A percentile compares a stretch with the other conserved stretches of the same genome.
Evolutionary conservation across 2,888 invertebrate species (phyloP).

Genomic region (Agriotes lineatus): DNA sequence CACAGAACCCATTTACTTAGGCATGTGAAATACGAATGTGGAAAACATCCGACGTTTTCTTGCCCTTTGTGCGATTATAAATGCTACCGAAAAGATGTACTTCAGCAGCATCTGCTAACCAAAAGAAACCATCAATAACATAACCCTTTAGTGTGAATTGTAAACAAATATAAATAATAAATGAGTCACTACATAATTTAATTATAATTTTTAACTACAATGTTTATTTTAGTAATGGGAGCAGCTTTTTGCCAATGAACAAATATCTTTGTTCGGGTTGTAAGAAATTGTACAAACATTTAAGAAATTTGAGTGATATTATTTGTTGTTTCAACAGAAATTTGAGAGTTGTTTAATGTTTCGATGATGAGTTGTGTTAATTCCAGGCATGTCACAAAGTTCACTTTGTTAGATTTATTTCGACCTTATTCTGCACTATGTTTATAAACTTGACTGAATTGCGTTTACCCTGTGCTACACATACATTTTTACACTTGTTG

Average conservation of each 20-base stretch:
- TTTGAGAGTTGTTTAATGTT: too few species aligned
- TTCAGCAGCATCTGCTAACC: neutral
- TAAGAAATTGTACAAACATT: constrained; percentile 15
- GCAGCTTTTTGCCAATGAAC: neutral
- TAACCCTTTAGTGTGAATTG: constrained; percentile 46
- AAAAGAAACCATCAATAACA: constrained; percentile 62
- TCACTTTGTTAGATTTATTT: too few species aligned
- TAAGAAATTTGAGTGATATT: constrained; percentile 3
- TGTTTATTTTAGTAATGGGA: neutral
- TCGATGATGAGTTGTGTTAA: too few species aligned
- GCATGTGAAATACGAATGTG: constrained; percentile 55
- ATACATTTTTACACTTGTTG: too few species aligned
- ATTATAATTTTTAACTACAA: too few species aligned
- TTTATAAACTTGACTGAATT: too few species aligned
- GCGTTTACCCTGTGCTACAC: too few species aligned
- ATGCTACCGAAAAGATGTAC: constrained; percentile 30
- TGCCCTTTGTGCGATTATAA: constrained; percentile 58
- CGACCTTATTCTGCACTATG: too few species aligned
- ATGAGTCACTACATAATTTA: too few species aligned
- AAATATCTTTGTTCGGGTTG: neutral
- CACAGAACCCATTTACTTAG: constrained; percentile 51
- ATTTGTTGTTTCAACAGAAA: too few species aligned
- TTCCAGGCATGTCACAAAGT: too few species aligned
- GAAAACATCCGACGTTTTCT: constrained; percentile 53
- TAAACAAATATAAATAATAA: too few species aligned